Evolutionary conservation across 1,140 invertebrate genomes (phyloP), one percentile per base, ranked within the genome.

Genomic region (Drosophila bifasciata): DNA sequence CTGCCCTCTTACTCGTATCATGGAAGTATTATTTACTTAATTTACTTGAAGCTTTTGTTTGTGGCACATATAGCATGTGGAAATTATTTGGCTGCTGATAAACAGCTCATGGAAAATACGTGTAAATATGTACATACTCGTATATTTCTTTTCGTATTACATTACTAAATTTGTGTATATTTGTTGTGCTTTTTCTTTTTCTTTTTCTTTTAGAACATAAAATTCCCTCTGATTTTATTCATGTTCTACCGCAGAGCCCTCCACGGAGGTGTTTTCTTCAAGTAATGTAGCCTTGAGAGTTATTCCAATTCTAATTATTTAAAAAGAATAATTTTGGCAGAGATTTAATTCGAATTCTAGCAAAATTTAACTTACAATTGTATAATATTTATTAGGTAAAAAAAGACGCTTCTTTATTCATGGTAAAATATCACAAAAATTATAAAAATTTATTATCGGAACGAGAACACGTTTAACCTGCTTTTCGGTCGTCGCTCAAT

Each of bases 391-490:
- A 36, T 36, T 36, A 11, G 11, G 11, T 36, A 1, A 36, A 36
- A 11, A 3, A 36, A 36, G 11, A 13, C 32, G 3, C 11, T 11
- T 2, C 4, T 36, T 36, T 13, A 19, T 49, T 36, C 68, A 25
- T 68, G 49, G 43, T 56, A 56, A 68, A 69, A 66, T 52, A 64
- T 64, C 25, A 13, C 15, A 41, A 36, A 73, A 36, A 46, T 32
- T 45, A 51, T 39, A 39, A 45, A 40, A 43, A 58, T 57, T 21
- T 52, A 58, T 64, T 48, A 43, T 15, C 60, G 19, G 2, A 23
- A 36, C 8, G 19, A 32, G 57, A 85, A 79, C 80, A 66, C 56
- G 80, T 85, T 72, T 48, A 56, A 85, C 80, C 80, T 61, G 80
- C 76, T 84, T 79, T 36, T 76, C 43, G 44, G 46, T 45, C 36